phyloP scores from a whole-genome alignment of 2,113 vertebrate genomes.

The Eudyptes chrysolophus region DNA sequence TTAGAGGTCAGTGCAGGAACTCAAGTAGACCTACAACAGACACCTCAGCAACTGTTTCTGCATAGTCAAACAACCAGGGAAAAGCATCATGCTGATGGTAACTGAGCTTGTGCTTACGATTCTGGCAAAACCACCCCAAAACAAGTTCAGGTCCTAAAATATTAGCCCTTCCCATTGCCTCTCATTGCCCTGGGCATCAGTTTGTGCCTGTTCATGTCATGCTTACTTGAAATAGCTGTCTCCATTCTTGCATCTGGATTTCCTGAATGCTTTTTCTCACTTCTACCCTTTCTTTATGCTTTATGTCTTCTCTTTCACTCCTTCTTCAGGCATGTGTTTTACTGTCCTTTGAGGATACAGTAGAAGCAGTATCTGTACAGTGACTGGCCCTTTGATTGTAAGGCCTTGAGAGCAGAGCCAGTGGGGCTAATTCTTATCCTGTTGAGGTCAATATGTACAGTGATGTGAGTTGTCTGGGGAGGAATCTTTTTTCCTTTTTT shows the following conservation, averaged over 20 bases:
- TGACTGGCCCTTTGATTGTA: not conserved
- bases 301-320: not conserved
- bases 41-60: not conserved
- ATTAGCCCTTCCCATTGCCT: not conserved
- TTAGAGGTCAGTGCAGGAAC: not conserved
- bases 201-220: not conserved
- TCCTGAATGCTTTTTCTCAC: not conserved
- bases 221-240: not conserved
- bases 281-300: not conserved
- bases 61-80: not conserved
- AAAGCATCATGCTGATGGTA: not conserved
- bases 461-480: not conserved
- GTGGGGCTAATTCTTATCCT: not conserved
- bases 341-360: not conserved
- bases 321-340: not conserved
- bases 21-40: not conserved
- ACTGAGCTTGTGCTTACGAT: not conserved
- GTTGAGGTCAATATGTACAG: not conserved
- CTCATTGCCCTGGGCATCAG: not conserved
- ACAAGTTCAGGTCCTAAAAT: not conserved
- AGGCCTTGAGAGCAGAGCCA: not conserved
- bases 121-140: not conserved
- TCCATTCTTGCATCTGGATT: not conserved
- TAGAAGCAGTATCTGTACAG: not conserved
- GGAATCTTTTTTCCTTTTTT: accelerated